Base-by-base conservation (phyloP, 1,140 invertebrate genomes). In the Zaprionus capensis region DNA sequence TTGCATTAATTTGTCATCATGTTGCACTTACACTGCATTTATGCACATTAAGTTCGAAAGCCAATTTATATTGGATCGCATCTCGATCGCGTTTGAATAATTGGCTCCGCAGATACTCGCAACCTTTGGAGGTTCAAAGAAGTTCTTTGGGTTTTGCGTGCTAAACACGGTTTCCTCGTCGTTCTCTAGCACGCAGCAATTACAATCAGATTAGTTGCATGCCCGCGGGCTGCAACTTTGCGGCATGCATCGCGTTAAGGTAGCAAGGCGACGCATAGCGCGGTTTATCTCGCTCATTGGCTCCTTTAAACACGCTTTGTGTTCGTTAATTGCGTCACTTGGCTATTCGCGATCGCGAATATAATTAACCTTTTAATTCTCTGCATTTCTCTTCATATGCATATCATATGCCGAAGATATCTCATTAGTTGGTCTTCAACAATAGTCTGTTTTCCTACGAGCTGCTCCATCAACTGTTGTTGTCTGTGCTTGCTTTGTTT, bases 161-260 rank as follows among this genome's bases (percentile, higher is more conserved):
- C 78, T 49, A 22, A 71, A 57, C 62, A 56, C 65, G 51, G 49
- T 65, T 70, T 64, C 63, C 15, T 9, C 3, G n/a, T 46, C 57
- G 46, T 77, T 68, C 73, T 78, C 83, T 87, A 83, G 84, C 84
- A 81, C 68, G 81, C 80, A 67, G 73, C 84, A 87, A 87, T 87
- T 87, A 87, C 84, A 87, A 88, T 83, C 84, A 83, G 84, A 88
- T 87, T 88, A 88, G 84, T 79, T 88, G 71, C 84, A 79, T 81
- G 82, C 58, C 22, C 57, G 63, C 71, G 64, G 71, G 68, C 53
- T 72, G 41, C 41, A 7, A 26, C 58, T 75, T 74, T 71, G 75
- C 55, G 17, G 51, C 51, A 53, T 41, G 70, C 67, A 59, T 65
- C 49, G 56, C 62, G 53, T 59, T 44, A 44, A 66, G 31, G 31